Evolutionary conservation across 2,888 invertebrate genomes (phyloP).

Genomic region (Yponomeuta sedellus): DNA sequence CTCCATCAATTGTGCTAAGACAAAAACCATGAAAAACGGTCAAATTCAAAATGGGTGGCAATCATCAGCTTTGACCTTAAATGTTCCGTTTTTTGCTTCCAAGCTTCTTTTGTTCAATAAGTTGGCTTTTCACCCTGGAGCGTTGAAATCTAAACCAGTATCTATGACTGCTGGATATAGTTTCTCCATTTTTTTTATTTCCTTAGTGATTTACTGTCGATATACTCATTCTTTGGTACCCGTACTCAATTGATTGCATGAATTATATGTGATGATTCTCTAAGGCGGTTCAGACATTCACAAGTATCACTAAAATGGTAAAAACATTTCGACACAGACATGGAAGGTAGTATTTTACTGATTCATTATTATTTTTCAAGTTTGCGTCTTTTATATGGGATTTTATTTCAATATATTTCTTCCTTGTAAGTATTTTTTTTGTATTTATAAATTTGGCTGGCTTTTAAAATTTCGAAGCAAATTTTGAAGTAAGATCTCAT

Average conservation of each 20-base stretch:
- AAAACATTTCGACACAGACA: conserved; percentile 64
- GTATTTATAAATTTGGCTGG: not conserved
- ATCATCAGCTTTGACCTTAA: conserved; percentile 25
- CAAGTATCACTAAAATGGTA: conserved; percentile 62
- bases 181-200: not conserved
- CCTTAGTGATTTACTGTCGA: conserved; percentile 27
- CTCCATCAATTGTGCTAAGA: conserved; percentile 72
- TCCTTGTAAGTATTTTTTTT: conserved; percentile 6
- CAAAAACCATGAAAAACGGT: conserved; percentile 36
- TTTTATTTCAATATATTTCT: conserved; percentile 37
- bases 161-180: conserved; percentile 62
- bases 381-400: conserved; percentile 35
- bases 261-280: conserved; percentile 45
- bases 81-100: conserved; percentile 26
- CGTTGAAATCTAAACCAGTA: conserved; percentile 39
- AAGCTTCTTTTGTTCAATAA: conserved; percentile 46
- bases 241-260: conserved; percentile 67
- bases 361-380: conserved; percentile 56
- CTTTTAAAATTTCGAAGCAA: conserved; percentile 27
- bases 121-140: conserved; percentile 49
- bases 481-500: conserved; percentile 27
- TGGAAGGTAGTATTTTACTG: conserved; percentile 70
- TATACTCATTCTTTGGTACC: conserved; percentile 69
- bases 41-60: conserved; percentile 22
- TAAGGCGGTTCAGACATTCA: conserved; percentile 56